Base-by-base conservation (phyloP, 2,888 invertebrate species). In the Sarcophaga rosellei region DNA sequence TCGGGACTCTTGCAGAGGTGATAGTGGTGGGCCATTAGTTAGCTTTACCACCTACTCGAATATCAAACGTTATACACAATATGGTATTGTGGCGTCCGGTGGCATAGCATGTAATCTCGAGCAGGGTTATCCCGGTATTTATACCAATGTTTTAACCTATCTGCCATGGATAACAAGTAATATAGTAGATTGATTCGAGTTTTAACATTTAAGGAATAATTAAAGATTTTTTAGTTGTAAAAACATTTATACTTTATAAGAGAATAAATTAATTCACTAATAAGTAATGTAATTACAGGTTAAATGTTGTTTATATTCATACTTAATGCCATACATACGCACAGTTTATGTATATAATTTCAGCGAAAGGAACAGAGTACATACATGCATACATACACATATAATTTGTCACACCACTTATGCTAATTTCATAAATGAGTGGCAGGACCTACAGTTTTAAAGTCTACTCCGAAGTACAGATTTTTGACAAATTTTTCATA, bases 61-160 rank as follows among this genome's bases (percentile, higher is more conserved):
- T 0, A 45, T 23, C 15, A 74, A 79, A 6, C 91, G 91, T 10
- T 91, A 88, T 35, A 87, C 92, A 3, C 93, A 93, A 82, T 92
- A 90, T 70, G 96, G 96, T 6, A 91, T 96, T 0, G 96, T 96
- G 0, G 95, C 95, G 0, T 95, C 95, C 87, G 96, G 96, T 0
- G 94, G 95, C 0, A 91, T 92, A 0, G 90, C 93, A 1, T 96
- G 96, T 88, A 92, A 91, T 15, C 63, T 59, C 0, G 94, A 94
- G 0, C 91, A 77, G 23, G 92, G 88, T 10, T 89, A 88, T 78
- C 95, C 95, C 0, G 95, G 94, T 0, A 94, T 95, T 6, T 95
- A 95, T 89, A 92, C 95, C 0, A 94, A 93, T 1, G 93, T 95
- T 0, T 84, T 93, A 0, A 90, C 93, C 79, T 94, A 94, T 89